Evolutionary conservation across 30 jellyfish, hydroid and myxozoan genomes (phyloP), one percentile per base, ranked within the genome.

Genomic region (Clytia hemisphaerica): DNA sequence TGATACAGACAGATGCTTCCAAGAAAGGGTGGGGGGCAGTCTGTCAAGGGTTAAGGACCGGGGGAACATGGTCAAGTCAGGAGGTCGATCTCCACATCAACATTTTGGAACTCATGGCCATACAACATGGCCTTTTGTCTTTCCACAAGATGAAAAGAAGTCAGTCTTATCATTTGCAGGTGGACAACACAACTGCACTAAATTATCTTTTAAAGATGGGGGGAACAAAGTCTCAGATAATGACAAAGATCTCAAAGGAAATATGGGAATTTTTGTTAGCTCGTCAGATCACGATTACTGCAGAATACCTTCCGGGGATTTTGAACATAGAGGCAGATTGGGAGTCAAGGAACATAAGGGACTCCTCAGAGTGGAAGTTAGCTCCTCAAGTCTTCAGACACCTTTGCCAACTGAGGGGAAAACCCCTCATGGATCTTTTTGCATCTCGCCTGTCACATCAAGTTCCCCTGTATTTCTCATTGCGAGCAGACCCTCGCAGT

Each of bases 401-500:
- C 25, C 25, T 64, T 50, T 64, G 61, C 69, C 57, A 34, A 15
- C 30, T 40, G 40, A 22, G 26, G 61, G 66, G 77, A 62, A 33
- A 64, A 40, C 77, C 77, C 66, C 69, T 35, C 16, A 26, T 58
- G 47, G 85, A 73, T 27, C 31, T 73, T 35, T 73, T 73, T 59
- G 85, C 85, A 26, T 73, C 83, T 35, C 3, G 83, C 37, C 75
- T 76, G 1, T 53, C 60, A 27, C 74, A 49, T 37, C 82, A 65
- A 58, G 54, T 64, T 19, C 86, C 78, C 12, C 6, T 44, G 33
- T 77, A 77, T 28, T 34, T 47, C 75, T 51, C 82, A 4, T 59
- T 73, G 80, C 42, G 36, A 29, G 65, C 89, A 19, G 89, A 76
- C n/a, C 81, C 89, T 0, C 51, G 47, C 65, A 40, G 73, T 50